Conservation (phyloP, 2,113 vertebrate species). For the Notothenia rossii region DNA sequence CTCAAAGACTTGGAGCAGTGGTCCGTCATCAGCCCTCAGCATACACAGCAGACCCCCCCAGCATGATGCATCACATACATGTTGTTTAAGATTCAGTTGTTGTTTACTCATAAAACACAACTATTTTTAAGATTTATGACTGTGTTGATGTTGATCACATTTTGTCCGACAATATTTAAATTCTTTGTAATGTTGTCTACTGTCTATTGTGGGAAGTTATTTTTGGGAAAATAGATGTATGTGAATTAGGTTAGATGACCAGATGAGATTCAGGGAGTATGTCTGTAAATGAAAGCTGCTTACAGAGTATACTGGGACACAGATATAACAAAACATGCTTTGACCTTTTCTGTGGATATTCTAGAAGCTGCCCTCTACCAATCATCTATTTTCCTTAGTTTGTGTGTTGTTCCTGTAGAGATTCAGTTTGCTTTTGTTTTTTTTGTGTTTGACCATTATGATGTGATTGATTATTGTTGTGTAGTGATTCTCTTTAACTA, state of each 20-base stretch:
- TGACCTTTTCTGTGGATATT: not conserved
- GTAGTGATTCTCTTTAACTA: constrained; percentile 33
- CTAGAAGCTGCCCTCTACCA: too few species aligned
- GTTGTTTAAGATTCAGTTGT: not conserved
- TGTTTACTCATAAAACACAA: constrained; percentile 2
- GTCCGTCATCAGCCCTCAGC: not conserved
- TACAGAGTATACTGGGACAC: not conserved
- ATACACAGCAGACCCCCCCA: not conserved
- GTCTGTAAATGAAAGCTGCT: not conserved
- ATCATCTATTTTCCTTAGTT: too few species aligned
- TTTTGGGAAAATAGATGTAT: not conserved
- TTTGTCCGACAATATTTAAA: constrained; percentile 2
- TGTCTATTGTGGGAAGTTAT: constrained; percentile 2
- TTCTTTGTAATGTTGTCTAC: constrained; percentile 21
- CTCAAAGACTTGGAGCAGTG: constrained; percentile 86
- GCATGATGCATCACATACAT: constrained; percentile 3
- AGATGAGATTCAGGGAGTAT: constrained; percentile 3
- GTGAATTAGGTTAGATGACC: constrained; percentile 16
- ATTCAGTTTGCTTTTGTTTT: not conserved
- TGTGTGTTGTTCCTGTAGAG: constrained; percentile 33
- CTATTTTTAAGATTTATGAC: not conserved
- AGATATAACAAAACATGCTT: not conserved
- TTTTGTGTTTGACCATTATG: constrained; percentile 10
- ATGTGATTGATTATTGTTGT: constrained; percentile 28
- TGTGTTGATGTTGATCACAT: not conserved